Conservation (phyloP, 2,113 vertebrate species). For the Zapus hudsonius region DNA sequence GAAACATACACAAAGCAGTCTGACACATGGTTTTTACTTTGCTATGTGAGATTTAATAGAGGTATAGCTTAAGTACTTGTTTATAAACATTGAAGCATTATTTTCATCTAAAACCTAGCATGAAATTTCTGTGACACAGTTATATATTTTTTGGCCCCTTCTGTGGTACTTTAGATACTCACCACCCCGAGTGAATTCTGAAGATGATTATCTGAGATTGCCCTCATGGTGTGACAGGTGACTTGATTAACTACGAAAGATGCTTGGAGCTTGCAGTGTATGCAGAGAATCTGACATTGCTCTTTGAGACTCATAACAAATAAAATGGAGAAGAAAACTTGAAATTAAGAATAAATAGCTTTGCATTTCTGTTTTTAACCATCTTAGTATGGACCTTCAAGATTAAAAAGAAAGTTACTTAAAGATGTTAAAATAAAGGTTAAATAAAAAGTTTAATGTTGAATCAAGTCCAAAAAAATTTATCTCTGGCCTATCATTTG, state of each 20-base stretch:
- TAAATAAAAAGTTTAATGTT: background rate
- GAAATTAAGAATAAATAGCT: background rate
- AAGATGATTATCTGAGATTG: background rate
- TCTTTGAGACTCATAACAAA: background rate
- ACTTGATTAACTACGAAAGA: background rate
- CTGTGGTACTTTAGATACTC: background rate
- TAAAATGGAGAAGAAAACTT: background rate
- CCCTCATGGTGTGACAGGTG: background rate
- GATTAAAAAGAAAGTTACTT: background rate
- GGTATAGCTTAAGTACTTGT: background rate
- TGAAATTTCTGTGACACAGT: background rate
- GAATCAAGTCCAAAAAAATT: background rate
- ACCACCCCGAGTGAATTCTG: background rate
- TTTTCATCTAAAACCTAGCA: background rate
- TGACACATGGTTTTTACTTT: background rate
- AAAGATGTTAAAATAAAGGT: background rate
- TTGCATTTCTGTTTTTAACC: slow-evolving; percentile 16
- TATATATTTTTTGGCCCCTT: background rate
- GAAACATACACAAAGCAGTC: background rate
- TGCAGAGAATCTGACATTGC: background rate
- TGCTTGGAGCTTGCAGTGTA: background rate
- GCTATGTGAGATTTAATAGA: background rate
- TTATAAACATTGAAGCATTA: background rate
- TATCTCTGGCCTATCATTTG: background rate
- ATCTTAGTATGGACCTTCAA: background rate